Conservation (phyloP, 1,140 invertebrate species). For the Drosophila yakuba region DNA sequence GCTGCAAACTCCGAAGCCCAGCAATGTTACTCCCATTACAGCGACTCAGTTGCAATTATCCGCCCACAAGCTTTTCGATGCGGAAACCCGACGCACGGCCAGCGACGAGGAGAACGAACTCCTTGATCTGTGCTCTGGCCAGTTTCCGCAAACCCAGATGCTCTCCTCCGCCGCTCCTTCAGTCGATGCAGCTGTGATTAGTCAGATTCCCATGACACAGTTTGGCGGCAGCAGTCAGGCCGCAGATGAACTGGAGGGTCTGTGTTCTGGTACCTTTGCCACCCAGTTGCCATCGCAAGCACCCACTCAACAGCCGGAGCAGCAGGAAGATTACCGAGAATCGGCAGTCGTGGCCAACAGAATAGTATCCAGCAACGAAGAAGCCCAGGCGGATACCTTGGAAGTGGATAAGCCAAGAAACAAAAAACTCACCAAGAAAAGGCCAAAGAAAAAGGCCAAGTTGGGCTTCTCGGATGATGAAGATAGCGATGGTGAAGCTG, state of each 20-base stretch:
- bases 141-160: slow-evolving; percentile 77
- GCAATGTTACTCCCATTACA: slow-evolving; percentile 58
- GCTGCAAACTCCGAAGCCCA: slow-evolving; percentile 73
- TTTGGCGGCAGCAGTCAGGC: slow-evolving; percentile 21
- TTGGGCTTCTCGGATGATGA: slow-evolving; percentile 83
- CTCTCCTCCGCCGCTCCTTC: slow-evolving; percentile 31
- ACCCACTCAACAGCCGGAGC: not conserved
- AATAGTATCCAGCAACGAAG: slow-evolving; percentile 85
- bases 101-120: slow-evolving; percentile 86
- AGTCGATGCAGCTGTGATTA: slow-evolving; percentile 50
- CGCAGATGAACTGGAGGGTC: slow-evolving; percentile 55
- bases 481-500: slow-evolving; percentile 64
- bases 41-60: slow-evolving; percentile 51
- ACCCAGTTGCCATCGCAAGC: slow-evolving; percentile 32
- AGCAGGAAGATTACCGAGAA: not conserved
- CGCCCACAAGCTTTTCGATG: slow-evolving; percentile 69
- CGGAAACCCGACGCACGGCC: slow-evolving; percentile 62
- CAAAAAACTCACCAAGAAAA: slow-evolving; percentile 74
- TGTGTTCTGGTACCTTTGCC: slow-evolving; percentile 69
- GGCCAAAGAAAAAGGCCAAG: slow-evolving; percentile 68
- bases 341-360: slow-evolving; percentile 41
- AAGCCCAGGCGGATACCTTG: slow-evolving; percentile 50
- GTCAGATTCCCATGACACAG: slow-evolving; percentile 76
- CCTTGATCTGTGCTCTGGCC: slow-evolving; percentile 86
- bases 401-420: slow-evolving; percentile 36